A percentile compares a stretch with the other conserved stretches of the same genome.
These are phyloP conservation scores for Drosophila nebulosa DNA, from an alignment of 1,140 invertebrate genomes.

Conservation along the genomic window DNA sequence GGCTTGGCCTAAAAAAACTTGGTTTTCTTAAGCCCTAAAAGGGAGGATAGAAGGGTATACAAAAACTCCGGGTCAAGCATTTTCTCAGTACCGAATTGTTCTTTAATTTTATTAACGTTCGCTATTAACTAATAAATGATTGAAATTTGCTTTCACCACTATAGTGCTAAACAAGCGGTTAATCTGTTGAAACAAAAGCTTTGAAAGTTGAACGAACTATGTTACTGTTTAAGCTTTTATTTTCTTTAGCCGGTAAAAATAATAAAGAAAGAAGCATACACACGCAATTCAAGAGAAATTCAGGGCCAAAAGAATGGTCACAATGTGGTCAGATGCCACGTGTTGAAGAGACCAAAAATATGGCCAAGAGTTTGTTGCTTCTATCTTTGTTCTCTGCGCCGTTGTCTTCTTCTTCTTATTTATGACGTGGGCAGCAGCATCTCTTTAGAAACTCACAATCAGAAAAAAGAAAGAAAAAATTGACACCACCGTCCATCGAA, in stretches of 20 bases:
- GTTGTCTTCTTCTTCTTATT: slow-evolving; percentile 1
- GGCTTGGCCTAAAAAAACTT: too few species aligned
- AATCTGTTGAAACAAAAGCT: neutral
- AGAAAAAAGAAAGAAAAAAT: slow-evolving; percentile 19
- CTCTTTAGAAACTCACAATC: slow-evolving; percentile 1
- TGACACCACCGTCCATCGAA: slow-evolving; percentile 27
- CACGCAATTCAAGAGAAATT: slow-evolving; percentile 22
- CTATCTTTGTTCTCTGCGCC: slow-evolving; percentile 7
- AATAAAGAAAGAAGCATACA: slow-evolving; percentile 13
- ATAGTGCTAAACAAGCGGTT: neutral
- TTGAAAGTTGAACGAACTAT: slow-evolving; percentile 59
- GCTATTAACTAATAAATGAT: too few species aligned
- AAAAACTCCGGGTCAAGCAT: too few species aligned
- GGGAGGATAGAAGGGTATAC: too few species aligned
- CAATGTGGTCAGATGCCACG: slow-evolving; percentile 42
- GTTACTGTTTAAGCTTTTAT: slow-evolving; percentile 4
- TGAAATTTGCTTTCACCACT: neutral
- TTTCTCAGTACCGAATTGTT: too few species aligned
- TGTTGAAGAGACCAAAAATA: slow-evolving; percentile 47
- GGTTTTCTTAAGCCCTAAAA: neutral
- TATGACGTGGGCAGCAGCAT: slow-evolving; percentile 34
- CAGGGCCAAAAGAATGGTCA: slow-evolving; percentile 29
- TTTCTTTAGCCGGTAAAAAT: slow-evolving; percentile 5
- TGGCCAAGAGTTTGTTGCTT: slow-evolving; percentile 16
- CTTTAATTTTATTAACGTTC: too few species aligned